Evolutionary conservation across 1,140 invertebrate species (phyloP).

Genomic region (Caerostris darwini): DNA sequence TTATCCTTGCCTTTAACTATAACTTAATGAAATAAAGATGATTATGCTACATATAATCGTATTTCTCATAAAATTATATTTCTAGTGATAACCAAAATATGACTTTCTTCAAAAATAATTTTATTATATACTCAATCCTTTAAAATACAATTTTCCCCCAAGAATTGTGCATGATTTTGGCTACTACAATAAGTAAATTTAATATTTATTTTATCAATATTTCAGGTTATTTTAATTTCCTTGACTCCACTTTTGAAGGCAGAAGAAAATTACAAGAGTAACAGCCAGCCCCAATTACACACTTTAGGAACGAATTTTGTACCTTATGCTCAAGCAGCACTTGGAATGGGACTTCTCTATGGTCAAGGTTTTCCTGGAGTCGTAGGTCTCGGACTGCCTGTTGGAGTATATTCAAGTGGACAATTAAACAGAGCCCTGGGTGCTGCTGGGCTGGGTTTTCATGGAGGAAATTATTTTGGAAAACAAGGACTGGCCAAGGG

Average conservation of each 20-base stretch:
- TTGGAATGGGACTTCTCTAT: background rate
- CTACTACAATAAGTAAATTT: too few species aligned
- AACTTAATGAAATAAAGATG: too few species aligned
- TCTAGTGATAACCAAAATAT: too few species aligned
- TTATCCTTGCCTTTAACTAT: too few species aligned
- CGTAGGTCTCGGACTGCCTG: constrained; percentile 8
- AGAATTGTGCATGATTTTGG: too few species aligned
- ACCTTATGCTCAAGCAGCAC: background rate
- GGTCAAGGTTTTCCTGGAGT: background rate
- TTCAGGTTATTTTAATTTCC: background rate
- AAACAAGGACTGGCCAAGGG: constrained; percentile 18
- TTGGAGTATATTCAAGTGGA: constrained; percentile 13
- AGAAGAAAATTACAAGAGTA: background rate
- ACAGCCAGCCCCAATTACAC: background rate
- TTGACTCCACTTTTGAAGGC: background rate
- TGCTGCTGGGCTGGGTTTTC: constrained; percentile 15
- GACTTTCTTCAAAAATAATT: too few species aligned
- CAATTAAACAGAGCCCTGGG: background rate
- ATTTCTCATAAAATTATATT: too few species aligned
- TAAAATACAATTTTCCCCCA: too few species aligned
- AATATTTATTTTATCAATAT: background rate
- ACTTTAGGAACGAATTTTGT: background rate
- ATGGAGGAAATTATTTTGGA: constrained; percentile 1
- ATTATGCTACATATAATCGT: too few species aligned
- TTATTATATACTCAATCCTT: too few species aligned